These are phyloP conservation scores for Myotis lucifugus DNA, from an alignment of 2,113 vertebrate species.

Conservation along the genomic window DNA sequence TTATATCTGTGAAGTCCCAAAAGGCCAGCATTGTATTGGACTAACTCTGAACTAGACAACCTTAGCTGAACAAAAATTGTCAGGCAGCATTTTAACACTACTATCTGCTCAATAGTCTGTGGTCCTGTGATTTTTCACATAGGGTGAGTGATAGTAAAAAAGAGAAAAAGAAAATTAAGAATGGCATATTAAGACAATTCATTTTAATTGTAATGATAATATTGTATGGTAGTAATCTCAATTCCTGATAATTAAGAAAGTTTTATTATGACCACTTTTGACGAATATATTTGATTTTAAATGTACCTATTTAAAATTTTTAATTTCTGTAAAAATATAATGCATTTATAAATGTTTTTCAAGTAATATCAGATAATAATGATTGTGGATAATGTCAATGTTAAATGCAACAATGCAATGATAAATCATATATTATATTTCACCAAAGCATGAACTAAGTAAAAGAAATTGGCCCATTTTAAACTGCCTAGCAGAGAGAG, in stretches of 20 bases:
- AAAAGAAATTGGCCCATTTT: neutral
- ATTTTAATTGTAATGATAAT: constrained; percentile 17
- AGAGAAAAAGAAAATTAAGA: neutral
- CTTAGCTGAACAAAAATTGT: constrained; percentile 3
- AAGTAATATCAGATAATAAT: neutral
- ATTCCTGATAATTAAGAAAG: neutral
- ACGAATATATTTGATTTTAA: neutral
- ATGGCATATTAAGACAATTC: neutral
- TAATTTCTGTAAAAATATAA: neutral
- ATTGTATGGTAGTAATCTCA: neutral
- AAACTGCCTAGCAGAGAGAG: neutral
- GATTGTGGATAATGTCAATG: neutral
- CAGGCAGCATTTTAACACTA: neutral
- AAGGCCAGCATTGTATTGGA: neutral
- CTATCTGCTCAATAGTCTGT: neutral
- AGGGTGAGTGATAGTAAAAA: neutral
- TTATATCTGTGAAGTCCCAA: neutral
- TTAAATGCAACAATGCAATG: neutral
- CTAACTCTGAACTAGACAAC: neutral
- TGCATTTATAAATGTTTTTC: neutral
- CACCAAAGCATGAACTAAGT: neutral
- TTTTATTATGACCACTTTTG: neutral
- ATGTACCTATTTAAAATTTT: neutral
- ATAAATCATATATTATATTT: neutral
- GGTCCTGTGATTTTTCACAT: neutral